Percentiles rank a stretch among this genome's conserved stretches.
Conservation (phyloP, 2,113 vertebrate species). For the Dicentrarchus labrax region DNA sequence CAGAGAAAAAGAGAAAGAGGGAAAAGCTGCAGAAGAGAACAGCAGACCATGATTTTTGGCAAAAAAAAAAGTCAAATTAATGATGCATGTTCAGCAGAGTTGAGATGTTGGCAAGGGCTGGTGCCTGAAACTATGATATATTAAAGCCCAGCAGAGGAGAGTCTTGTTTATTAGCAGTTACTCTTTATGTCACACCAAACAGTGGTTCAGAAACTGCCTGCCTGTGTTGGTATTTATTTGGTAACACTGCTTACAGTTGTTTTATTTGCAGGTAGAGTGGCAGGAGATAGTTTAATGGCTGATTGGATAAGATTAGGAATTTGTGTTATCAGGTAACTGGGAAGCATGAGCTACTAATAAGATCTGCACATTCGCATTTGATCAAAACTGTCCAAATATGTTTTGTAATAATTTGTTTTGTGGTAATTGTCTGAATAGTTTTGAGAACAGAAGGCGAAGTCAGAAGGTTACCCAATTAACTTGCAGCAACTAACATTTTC, state of each 20-base stretch:
- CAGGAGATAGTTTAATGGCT: not conserved
- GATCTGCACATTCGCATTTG: not conserved
- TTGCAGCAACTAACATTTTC: not conserved
- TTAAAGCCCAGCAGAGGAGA: constrained; percentile 26
- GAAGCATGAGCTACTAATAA: not conserved
- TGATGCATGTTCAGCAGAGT: constrained; percentile 49
- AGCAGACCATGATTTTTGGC: constrained; percentile 42
- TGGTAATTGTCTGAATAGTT: not conserved
- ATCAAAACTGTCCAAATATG: not conserved
- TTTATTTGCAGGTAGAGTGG: constrained; percentile 1
- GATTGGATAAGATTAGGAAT: not conserved
- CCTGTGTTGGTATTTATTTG: not conserved
- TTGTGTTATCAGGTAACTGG: not conserved
- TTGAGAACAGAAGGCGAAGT: not conserved
- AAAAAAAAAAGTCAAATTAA: constrained; percentile 52
- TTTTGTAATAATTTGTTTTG: not conserved
- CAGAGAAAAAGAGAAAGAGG: constrained; percentile 12
- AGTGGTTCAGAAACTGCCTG: not conserved
- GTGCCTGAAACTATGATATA: constrained; percentile 50
- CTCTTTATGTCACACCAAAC: constrained; percentile 52
- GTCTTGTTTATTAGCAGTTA: constrained; percentile 63
- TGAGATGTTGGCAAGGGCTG: constrained; percentile 26
- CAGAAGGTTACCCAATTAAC: not conserved
- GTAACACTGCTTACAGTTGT: not conserved
- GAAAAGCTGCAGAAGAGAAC: constrained; percentile 31